A percentile compares a stretch with the other conserved stretches of the same genome.
These are phyloP conservation scores for Puntigrus tetrazona DNA, from an alignment of 2,113 vertebrate species.

Conservation along the genomic window DNA sequence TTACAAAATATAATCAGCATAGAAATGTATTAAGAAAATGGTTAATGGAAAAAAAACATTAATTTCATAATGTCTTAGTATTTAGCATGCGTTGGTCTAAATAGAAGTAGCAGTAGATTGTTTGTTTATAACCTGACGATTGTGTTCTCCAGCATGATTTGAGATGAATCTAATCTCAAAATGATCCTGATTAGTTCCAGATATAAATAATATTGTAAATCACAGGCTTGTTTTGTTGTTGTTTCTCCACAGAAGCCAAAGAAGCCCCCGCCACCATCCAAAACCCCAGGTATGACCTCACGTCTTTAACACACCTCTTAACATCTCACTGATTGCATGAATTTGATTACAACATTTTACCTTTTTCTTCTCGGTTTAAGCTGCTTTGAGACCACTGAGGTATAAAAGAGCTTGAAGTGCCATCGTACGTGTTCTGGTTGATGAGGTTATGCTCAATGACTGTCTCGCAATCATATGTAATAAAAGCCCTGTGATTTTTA, in stretches of 20 bases:
- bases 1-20: neutral
- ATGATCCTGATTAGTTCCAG: neutral
- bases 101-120: too few species aligned
- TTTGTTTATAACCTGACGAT: neutral
- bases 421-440: neutral
- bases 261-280: conserved; percentile 83
- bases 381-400: neutral
- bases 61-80: neutral
- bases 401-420: neutral
- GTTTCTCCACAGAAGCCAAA: conserved; percentile 82
- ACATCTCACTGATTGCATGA: neutral
- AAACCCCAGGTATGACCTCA: conserved; percentile 75
- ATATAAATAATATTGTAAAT: neutral
- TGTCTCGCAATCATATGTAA: neutral
- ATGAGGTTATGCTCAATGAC: neutral
- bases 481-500: neutral
- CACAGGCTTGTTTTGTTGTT: neutral
- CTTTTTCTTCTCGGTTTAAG: conserved; percentile 3
- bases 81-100: too few species aligned
- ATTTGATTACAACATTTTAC: neutral
- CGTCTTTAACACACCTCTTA: neutral
- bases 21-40: neutral
- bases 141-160: neutral
- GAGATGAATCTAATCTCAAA: too few species aligned
- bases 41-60: neutral